Evolutionary conservation across 1,140 invertebrate genomes (phyloP).

Genomic region (Neodiprion pinetum): DNA sequence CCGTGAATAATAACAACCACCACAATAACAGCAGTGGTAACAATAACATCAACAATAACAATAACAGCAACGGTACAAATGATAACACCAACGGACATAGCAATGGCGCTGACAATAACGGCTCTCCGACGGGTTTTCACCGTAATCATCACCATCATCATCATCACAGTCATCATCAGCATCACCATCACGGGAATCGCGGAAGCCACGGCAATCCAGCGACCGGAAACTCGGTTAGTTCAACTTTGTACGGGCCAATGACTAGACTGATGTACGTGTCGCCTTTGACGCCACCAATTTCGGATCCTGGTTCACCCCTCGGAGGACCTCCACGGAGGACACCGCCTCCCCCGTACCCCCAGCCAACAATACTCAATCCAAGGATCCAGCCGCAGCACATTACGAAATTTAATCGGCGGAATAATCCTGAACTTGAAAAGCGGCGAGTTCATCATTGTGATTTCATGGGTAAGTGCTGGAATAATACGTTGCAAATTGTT

Average conservation of each 20-base stretch:
- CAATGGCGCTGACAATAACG: constrained; percentile 23
- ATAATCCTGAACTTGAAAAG: constrained; percentile 96
- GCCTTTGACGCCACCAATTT: constrained; percentile 81
- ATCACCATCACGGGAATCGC: constrained; percentile 39
- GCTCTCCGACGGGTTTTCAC: constrained; percentile 51
- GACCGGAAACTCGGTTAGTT: constrained; percentile 49
- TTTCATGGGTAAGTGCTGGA: constrained; percentile 80
- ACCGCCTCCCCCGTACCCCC: constrained; percentile 70
- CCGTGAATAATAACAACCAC: constrained; percentile 23
- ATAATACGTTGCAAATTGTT: constrained; percentile 9
- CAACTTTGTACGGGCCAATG: constrained; percentile 58
- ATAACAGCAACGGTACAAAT: constrained; percentile 38
- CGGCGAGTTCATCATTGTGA: constrained; percentile 94
- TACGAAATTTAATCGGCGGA: constrained; percentile 86
- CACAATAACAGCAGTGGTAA: constrained; percentile 28
- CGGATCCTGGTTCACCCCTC: constrained; percentile 81
- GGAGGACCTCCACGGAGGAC: constrained; percentile 65
- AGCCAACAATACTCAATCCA: constrained; percentile 53
- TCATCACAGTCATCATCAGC: constrained; percentile 40
- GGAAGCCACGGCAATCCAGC: constrained; percentile 39
- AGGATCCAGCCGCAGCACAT: constrained; percentile 56
- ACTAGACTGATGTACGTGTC: constrained; percentile 76
- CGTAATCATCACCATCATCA: constrained; percentile 58
- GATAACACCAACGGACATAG: constrained; percentile 52
- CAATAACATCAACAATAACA: constrained; percentile 30